A percentile compares a stretch with the other conserved stretches of the same genome.
Evolutionary conservation across 2,888 invertebrate genomes (phyloP).

Genomic region (Coecobrya sp.): DNA sequence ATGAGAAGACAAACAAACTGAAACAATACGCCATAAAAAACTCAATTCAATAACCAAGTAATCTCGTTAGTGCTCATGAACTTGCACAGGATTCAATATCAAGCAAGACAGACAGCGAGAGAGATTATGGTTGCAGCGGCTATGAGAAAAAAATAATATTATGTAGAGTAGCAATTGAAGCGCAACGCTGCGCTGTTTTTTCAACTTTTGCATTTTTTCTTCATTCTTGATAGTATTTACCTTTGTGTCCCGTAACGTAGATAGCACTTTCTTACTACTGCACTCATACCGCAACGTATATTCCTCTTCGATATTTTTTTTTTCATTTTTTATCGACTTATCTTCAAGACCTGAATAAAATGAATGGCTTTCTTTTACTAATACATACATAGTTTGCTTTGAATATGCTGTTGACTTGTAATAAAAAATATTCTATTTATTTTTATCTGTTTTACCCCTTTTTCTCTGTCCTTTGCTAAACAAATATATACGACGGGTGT

Average conservation of each 20-base stretch:
- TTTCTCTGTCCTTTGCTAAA: slow-evolving; percentile 18
- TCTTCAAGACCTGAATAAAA: slow-evolving; percentile 79
- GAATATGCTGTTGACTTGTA: slow-evolving; percentile 1
- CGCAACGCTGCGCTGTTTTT: not conserved
- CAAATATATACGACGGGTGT: not conserved
- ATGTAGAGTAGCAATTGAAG: slow-evolving; percentile 28
- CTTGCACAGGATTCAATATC: slow-evolving; percentile 57
- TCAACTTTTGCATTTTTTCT: not conserved
- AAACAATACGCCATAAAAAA: slow-evolving; percentile 42
- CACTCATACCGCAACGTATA: slow-evolving; percentile 18
- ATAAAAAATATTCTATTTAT: not conserved
- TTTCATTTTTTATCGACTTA: slow-evolving; percentile 39
- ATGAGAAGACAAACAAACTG: not conserved
- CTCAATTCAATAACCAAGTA: slow-evolving; percentile 24
- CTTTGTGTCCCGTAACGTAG: slow-evolving; percentile 60
- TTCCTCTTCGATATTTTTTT: slow-evolving; percentile 17
- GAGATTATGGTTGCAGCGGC: slow-evolving; percentile 32
- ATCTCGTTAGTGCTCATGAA: slow-evolving; percentile 67
- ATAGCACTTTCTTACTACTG: slow-evolving; percentile 31
- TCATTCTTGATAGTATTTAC: slow-evolving; percentile 42
- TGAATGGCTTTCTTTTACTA: slow-evolving; percentile 61
- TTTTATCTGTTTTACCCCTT: slow-evolving; percentile 46
- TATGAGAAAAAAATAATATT: slow-evolving; percentile 43
- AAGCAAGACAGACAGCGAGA: slow-evolving; percentile 5
- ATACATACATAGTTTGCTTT: not conserved